phyloP scores from a whole-genome alignment of 2,797 vertebrate species.

The Chaetophractus vellerosus region DNA sequence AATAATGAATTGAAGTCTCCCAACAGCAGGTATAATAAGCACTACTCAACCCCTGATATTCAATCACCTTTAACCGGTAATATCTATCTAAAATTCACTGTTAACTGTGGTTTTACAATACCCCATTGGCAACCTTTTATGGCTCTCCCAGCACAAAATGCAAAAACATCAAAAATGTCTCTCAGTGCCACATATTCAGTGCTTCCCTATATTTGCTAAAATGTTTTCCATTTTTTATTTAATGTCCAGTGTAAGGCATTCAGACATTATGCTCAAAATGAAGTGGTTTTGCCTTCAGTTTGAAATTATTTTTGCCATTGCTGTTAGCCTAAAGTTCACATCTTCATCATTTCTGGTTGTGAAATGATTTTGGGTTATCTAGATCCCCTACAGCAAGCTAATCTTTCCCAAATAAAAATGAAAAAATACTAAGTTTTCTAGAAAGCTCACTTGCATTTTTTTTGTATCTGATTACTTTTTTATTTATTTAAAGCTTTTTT shows the following conservation, averaged over 20 bases:
- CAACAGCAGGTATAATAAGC: constrained; percentile 93
- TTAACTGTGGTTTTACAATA: constrained; percentile 85
- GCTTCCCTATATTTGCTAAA: constrained; percentile 69
- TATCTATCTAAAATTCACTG: constrained; percentile 85
- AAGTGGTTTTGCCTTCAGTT: constrained; percentile 74
- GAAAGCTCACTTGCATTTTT: background rate
- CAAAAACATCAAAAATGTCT: constrained; percentile 81
- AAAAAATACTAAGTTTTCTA: constrained; percentile 40
- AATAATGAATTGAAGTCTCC: constrained; percentile 94
- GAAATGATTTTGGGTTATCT: constrained; percentile 64
- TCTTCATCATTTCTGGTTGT: constrained; percentile 66
- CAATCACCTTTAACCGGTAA: constrained; percentile 94
- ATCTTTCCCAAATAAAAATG: constrained; percentile 80
- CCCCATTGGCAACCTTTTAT: constrained; percentile 82
- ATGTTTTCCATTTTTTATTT: constrained; percentile 75
- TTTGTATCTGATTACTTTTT: background rate
- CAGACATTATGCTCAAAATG: constrained; percentile 75
- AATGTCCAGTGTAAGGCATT: constrained; percentile 77
- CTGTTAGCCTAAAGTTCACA: constrained; percentile 62
- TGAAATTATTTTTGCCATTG: constrained; percentile 78
- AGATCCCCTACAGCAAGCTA: constrained; percentile 65
- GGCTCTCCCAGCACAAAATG: constrained; percentile 81
- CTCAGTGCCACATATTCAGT: constrained; percentile 42
- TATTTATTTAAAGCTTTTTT: constrained; percentile 47
- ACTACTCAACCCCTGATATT: constrained; percentile 92